Base-by-base conservation (phyloP, 2,888 invertebrate genomes). In the Laspeyria flexula region DNA sequence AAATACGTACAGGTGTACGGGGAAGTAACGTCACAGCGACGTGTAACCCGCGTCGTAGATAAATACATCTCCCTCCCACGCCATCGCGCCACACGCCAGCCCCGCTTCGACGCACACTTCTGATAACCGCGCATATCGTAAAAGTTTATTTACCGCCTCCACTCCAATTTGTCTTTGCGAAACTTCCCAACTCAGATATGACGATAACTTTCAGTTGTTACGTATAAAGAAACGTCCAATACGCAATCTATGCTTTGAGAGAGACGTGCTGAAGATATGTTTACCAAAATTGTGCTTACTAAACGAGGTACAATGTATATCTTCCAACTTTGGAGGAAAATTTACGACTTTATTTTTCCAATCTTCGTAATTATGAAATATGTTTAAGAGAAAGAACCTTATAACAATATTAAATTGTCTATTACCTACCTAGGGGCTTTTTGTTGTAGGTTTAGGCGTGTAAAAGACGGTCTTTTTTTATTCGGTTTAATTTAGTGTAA, bases 71-170 rank as follows among this genome's bases (percentile, higher is more conserved):
- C 73, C 74, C 75, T 72, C 58, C n/a, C n/a, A n/a, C n/a, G n/a
- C n/a, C n/a, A n/a, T n/a, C n/a, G n/a, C n/a, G 52, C 52, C 65
- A 62, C 54, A 54, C 65, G 62, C 66, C 68, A 65, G 63, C 60
- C 65, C 67, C 75, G 71, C 76, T 75, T 75, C 79, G 75, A 73
- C 79, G 77, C 75, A 73, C 79, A 76, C 79, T 82, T 74, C 83
- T 84, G 87, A 88, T 89, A 88, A 88, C 86, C 82, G 78, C 79
- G 82, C 85, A 82, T 85, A 85, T 86, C 87, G 84, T 85, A 86
- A 86, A 88, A 89, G 85, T 89, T 87, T 88, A 85, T 86, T 86
- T 85, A 82, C 83, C 81, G 79, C 83, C 83, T 81, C 81, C 77
- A 73, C 81, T 82, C 76, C 83, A 85, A 89, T 86, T 88, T 87